Conservation (phyloP, 30 jellyfish, hydroid and myxozoan species). For the Haliclystus octoradiatus region DNA sequence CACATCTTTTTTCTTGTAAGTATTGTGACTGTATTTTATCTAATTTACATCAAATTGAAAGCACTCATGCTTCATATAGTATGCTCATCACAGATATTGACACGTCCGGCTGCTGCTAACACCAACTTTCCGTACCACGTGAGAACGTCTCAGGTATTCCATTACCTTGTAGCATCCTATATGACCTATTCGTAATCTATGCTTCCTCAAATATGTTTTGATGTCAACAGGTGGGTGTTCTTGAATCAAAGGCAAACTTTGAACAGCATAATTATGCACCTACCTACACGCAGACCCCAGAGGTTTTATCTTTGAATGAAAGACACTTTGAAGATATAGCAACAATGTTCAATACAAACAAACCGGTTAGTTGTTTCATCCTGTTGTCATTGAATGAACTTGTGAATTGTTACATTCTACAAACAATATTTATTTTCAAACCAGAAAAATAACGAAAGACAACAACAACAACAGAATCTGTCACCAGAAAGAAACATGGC, state of each 20-base stretch:
- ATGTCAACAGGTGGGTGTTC: slow-evolving; percentile 46
- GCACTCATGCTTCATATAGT: slow-evolving; percentile 2
- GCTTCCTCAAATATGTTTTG: not conserved
- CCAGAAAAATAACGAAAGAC: no score
- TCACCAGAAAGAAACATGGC: no score
- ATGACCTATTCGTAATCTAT: not conserved
- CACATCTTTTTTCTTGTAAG: slow-evolving; percentile 57
- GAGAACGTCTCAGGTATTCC: slow-evolving; percentile 81
- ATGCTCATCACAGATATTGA: slow-evolving; percentile 34
- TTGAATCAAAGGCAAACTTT: slow-evolving; percentile 34
- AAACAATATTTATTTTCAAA: no score
- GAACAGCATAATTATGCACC: slow-evolving; percentile 57
- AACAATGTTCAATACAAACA: slow-evolving; percentile 38
- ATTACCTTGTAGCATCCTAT: not conserved
- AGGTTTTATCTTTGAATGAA: slow-evolving; percentile 8
- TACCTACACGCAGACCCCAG: slow-evolving; percentile 5
- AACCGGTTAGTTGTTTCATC: no score
- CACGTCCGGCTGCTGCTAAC: slow-evolving; percentile 90
- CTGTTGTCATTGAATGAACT: no score
- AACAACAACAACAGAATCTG: no score
- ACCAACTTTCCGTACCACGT: slow-evolving; percentile 91
- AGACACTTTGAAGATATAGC: slow-evolving; percentile 34
- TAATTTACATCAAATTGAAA: not conserved
- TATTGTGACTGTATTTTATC: not conserved
- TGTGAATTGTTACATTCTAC: no score